These are phyloP conservation scores for Mythimna impura DNA, from an alignment of 2,888 invertebrate species.

Conservation along the genomic window DNA sequence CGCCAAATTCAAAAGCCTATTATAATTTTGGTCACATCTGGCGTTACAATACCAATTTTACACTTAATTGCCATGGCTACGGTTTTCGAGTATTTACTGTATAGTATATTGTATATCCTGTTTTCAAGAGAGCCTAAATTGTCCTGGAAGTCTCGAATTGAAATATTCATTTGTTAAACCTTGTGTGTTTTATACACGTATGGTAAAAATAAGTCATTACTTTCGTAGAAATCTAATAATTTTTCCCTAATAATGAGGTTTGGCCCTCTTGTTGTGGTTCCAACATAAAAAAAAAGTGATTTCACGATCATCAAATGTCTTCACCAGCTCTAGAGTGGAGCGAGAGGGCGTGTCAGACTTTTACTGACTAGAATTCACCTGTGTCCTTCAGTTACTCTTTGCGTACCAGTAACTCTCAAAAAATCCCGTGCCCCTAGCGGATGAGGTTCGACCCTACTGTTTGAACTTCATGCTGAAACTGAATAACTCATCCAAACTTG, in stretches of 20 bases:
- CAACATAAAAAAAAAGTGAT: too few relatives aligned
- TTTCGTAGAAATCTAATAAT: too few relatives aligned
- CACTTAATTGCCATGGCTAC: background rate
- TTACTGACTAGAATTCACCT: background rate
- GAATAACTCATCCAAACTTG: background rate
- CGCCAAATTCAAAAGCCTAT: background rate
- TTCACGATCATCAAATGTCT: background rate
- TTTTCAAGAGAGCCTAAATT: background rate
- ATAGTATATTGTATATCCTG: background rate
- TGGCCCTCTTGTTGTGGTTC: too few relatives aligned
- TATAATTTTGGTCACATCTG: slow-evolving; percentile 1
- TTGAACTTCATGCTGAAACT: background rate
- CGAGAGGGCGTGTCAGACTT: background rate
- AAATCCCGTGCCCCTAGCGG: too few relatives aligned
- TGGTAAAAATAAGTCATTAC: too few relatives aligned
- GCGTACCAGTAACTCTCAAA: too few relatives aligned
- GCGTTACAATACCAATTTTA: slow-evolving; percentile 11
- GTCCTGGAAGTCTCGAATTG: background rate
- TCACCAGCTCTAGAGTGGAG: background rate
- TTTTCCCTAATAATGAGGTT: too few relatives aligned
- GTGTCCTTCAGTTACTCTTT: background rate
- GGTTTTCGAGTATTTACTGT: background rate
- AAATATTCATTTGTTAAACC: too few relatives aligned
- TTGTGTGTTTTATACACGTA: too few relatives aligned
- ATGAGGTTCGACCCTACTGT: too few relatives aligned